Base-by-base conservation (phyloP, 2,797 vertebrate genomes). In the Rhinatrema bivittatum region DNA sequence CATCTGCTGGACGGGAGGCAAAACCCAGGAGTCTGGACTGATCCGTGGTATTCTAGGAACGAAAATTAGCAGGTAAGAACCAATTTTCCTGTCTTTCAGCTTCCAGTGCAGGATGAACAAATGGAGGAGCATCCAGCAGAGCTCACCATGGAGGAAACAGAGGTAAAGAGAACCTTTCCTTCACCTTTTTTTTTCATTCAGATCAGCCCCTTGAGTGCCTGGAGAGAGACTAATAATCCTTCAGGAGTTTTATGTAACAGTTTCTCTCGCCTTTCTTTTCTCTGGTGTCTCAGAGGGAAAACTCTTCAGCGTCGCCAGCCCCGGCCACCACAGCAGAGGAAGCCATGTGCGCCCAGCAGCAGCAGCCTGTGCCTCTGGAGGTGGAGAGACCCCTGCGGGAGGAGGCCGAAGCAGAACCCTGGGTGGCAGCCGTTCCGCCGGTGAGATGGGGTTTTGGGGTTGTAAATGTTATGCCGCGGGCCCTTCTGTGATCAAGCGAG, bases 271-370 rank as follows among this genome's bases (percentile, higher is more conserved):
- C 20, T 19, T 2, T 7, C 25, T 25, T 13, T 25, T 10, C 17
- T 31, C 15, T 14, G 37, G 7, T 5, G 39, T 21, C 39, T 14
- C 25, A 92, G 89, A 76, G 68, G 14, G 70, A 87, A 50, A 85
- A n/a, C n/a, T n/a, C n/a, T n/a, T n/a, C 74, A 11, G 74, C 70
- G n/a, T 80, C 77, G 11, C 91, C 91, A 1, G 86, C 84, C 15
- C 87, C 89, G 3, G 90, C 89, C 58, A 92, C 91, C 39, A 94
- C 92, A 4, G 91, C 90, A 1, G 92, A 94, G 57, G 91, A 93
- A 56, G 90, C 83, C 54, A 86, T 91, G 85, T 81, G 83, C 56
- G 53, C 10, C 79, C 82, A 9, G 77, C 74, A 26, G 77, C 74
- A 26, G 86, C 81, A 29, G 57, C n/a, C 62, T 0, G 74, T 69